These are phyloP conservation scores for Dryoscopus gambensis DNA, from an alignment of 2,113 vertebrate genomes.

Conservation along the genomic window DNA sequence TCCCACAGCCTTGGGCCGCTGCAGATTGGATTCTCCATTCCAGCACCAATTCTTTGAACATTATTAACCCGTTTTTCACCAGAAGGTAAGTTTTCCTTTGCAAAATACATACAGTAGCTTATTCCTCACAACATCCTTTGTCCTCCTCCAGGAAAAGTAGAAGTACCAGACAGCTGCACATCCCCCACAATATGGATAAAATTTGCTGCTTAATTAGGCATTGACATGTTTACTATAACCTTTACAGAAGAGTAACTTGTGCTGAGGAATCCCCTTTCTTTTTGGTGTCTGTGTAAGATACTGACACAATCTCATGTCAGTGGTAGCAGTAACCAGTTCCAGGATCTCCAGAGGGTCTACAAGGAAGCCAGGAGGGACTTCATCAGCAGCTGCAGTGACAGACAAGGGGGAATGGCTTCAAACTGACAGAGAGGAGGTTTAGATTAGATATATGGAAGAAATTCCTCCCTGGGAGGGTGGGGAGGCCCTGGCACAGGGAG, in stretches of 20 bases:
- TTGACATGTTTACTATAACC: slow-evolving; percentile 78
- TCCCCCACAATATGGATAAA: slow-evolving; percentile 68
- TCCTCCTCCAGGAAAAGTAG: slow-evolving; percentile 57
- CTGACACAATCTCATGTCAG: background rate
- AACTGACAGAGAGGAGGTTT: background rate
- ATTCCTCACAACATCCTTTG: slow-evolving; percentile 18
- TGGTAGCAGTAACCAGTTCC: background rate
- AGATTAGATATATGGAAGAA: accelerated
- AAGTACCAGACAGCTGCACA: slow-evolving; percentile 61
- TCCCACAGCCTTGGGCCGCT: background rate
- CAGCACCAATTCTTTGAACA: background rate
- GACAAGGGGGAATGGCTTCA: background rate
- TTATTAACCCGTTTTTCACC: background rate
- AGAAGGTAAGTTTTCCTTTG: background rate
- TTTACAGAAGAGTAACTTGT: slow-evolving; percentile 72
- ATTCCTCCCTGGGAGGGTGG: background rate
- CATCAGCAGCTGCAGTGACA: background rate
- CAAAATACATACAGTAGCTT: background rate
- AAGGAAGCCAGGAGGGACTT: background rate
- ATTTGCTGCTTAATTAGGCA: slow-evolving; percentile 78
- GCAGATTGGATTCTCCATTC: background rate
- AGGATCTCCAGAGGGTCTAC: background rate
- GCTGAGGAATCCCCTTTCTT: slow-evolving; percentile 58
- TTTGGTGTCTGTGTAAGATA: background rate
- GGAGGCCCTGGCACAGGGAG: background rate